These are phyloP conservation scores for Pangasius krempfi DNA, from an alignment of 2,797 vertebrate species.

Conservation along the genomic window DNA sequence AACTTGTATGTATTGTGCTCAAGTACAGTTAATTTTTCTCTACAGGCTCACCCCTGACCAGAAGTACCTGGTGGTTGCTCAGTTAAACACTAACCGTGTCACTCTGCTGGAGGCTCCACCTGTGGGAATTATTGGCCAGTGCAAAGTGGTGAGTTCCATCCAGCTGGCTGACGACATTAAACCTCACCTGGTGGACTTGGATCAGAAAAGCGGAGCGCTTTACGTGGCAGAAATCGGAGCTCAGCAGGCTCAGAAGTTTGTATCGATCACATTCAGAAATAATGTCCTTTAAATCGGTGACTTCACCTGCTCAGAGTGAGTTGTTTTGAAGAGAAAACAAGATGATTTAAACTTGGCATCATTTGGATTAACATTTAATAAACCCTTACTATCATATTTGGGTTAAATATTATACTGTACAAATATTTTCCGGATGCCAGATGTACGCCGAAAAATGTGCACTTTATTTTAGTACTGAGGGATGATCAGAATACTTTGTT, in stretches of 20 bases:
- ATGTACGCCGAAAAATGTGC: background rate
- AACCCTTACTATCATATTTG: background rate
- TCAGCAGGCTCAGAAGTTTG: conserved; percentile 90
- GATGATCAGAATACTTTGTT: background rate
- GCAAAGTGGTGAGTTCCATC: conserved; percentile 79
- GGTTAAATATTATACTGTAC: conserved; percentile 12
- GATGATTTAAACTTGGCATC: background rate
- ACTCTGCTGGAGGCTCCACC: conserved; percentile 81
- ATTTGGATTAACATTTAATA: background rate
- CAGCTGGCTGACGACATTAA: conserved; percentile 87
- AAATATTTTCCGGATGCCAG: background rate
- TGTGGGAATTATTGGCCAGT: conserved; percentile 82
- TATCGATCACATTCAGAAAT: conserved; percentile 69
- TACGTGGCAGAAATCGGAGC: conserved; percentile 93
- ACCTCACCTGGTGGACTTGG: conserved; percentile 90
- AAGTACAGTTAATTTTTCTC: background rate
- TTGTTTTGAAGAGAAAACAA: background rate
- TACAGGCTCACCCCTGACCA: conserved; percentile 82
- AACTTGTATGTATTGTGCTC: background rate
- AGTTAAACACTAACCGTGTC: conserved; percentile 86
- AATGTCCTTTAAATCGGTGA: conserved; percentile 48
- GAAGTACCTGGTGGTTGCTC: conserved; percentile 85
- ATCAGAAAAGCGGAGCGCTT: conserved; percentile 80
- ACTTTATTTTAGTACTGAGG: conserved; percentile 17
- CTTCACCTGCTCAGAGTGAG: background rate